These are phyloP conservation scores for Indicator indicator DNA, from an alignment of 2,113 vertebrate genomes.

Conservation along the genomic window DNA sequence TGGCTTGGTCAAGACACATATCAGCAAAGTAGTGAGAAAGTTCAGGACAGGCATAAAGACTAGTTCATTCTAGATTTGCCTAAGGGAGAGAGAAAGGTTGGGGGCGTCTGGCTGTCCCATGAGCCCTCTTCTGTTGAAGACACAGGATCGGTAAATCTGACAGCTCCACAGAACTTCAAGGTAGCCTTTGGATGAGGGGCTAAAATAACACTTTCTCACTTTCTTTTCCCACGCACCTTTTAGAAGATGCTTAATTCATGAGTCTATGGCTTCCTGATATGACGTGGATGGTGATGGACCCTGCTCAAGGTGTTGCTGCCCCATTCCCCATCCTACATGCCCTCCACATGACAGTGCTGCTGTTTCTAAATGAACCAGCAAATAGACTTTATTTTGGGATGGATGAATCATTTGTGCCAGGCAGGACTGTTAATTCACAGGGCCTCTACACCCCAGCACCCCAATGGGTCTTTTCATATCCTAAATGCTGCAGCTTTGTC, in stretches of 20 bases:
- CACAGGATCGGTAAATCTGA: rapidly evolving
- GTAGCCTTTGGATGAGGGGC: neutral
- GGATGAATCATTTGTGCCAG: neutral
- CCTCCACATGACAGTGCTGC: rapidly evolving
- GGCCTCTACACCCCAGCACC: neutral
- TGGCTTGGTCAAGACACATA: neutral
- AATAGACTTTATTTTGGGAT: neutral
- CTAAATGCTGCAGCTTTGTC: neutral
- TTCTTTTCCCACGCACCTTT: neutral
- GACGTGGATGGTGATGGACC: neutral
- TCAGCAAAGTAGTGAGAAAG: neutral
- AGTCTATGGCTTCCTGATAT: neutral
- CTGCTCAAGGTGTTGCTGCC: neutral
- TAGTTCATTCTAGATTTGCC: neutral
- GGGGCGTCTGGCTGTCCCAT: rapidly evolving
- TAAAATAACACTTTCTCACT: neutral
- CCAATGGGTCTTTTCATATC: neutral
- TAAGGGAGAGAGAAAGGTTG: neutral
- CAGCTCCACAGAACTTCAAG: neutral
- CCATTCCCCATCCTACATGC: rapidly evolving
- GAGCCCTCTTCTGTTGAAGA: neutral
- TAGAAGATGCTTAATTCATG: neutral
- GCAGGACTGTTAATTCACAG: rapidly evolving
- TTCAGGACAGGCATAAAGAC: neutral
- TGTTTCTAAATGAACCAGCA: neutral